A percentile compares a stretch with the other conserved stretches of the same genome.
phyloP scores from a whole-genome alignment of 1,140 invertebrate genomes.

The Epicauta chinensis region DNA sequence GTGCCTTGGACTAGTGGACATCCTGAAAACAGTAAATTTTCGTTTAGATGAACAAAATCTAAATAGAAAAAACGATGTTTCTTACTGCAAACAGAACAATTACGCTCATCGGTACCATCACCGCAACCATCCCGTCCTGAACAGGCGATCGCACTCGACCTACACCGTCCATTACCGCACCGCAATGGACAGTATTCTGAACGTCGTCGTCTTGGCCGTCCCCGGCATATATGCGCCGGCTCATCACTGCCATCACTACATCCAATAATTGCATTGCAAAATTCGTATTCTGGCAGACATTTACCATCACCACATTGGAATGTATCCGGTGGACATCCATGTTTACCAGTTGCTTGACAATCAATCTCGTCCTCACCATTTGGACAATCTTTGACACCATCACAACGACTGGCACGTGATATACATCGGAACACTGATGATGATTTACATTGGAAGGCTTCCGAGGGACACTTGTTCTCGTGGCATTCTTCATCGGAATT shows the following conservation, averaged over 20 bases:
- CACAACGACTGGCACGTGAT: constrained; percentile 66
- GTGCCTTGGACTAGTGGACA: constrained; percentile 46
- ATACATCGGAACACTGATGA: constrained; percentile 68
- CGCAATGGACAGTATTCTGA: constrained; percentile 62
- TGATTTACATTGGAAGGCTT: constrained; percentile 60
- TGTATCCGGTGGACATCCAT: constrained; percentile 65
- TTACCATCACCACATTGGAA: constrained; percentile 77
- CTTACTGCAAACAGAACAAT: constrained; percentile 82
- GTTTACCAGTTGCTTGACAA: constrained; percentile 49
- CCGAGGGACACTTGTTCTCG: constrained; percentile 40
- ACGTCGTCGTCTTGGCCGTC: constrained; percentile 34
- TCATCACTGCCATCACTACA: constrained; percentile 83
- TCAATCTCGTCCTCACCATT: constrained; percentile 70
- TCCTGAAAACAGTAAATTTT: constrained; percentile 46
- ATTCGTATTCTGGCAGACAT: constrained; percentile 81
- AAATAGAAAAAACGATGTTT: constrained; percentile 32
- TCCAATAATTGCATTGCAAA: constrained; percentile 81
- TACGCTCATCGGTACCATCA: constrained; percentile 78
- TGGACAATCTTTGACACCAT: constrained; percentile 70
- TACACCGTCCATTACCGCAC: constrained; percentile 78
- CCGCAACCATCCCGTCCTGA: constrained; percentile 85
- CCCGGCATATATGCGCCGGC: constrained; percentile 61
- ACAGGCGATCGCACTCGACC: constrained; percentile 79
- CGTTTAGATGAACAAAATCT: constrained; percentile 8
- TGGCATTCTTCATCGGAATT: constrained; percentile 74